Evolutionary conservation across 2,888 invertebrate species (phyloP).

Genomic region (Lasioglossum villosulum): DNA sequence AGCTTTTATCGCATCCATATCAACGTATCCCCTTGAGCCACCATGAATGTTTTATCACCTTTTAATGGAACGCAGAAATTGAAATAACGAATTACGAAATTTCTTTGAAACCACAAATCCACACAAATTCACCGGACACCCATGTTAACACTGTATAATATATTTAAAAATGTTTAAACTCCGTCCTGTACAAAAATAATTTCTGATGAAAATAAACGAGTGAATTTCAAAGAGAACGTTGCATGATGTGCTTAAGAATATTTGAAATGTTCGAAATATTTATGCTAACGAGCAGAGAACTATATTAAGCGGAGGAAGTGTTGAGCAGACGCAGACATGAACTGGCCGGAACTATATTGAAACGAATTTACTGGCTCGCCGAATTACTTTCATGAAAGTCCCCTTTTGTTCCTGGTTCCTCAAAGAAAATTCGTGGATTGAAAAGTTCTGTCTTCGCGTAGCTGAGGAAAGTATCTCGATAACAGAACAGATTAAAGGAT

Average conservation of each 20-base stretch:
- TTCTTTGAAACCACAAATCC: not conserved
- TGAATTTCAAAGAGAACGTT: not conserved
- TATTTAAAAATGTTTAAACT: not conserved
- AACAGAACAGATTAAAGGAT: conserved; percentile 18
- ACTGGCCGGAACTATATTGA: not conserved
- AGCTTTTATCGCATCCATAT: not conserved
- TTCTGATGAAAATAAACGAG: not conserved
- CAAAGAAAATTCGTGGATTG: not conserved
- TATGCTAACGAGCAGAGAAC: not conserved
- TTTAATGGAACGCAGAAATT: not conserved
- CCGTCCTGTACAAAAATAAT: not conserved
- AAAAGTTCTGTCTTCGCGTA: not conserved
- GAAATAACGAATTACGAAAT: not conserved
- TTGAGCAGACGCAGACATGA: not conserved
- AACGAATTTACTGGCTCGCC: not conserved
- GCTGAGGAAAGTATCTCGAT: conserved; percentile 7
- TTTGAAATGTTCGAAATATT: not conserved
- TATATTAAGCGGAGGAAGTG: not conserved
- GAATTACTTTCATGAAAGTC: not conserved
- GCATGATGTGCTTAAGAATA: not conserved
- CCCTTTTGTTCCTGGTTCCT: not conserved
- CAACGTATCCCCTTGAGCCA: not conserved
- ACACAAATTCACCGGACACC: not conserved
- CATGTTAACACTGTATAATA: not conserved
- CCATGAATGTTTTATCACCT: not conserved